These are phyloP conservation scores for Mythimna loreyi DNA, from an alignment of 2,888 invertebrate genomes.

Conservation along the genomic window DNA sequence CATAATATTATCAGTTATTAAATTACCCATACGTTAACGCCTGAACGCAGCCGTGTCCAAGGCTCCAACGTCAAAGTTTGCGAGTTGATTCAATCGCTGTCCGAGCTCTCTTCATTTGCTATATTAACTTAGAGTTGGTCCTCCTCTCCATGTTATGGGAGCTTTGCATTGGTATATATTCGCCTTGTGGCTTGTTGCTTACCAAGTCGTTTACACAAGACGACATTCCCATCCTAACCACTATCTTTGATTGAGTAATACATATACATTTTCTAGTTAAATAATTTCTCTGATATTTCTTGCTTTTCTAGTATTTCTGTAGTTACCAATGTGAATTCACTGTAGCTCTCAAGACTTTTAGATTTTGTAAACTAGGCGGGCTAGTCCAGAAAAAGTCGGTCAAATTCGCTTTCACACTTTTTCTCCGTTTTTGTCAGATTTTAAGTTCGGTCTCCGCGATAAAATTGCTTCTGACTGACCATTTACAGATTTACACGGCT, in stretches of 20 bases:
- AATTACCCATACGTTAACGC: conserved; percentile 9
- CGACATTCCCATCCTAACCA: background rate
- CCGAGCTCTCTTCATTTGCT: conserved; percentile 27
- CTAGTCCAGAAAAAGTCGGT: background rate
- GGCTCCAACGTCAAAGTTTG: conserved; percentile 24
- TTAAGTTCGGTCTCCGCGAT: background rate
- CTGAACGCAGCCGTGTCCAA: background rate
- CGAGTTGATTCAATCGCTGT: conserved; percentile 40
- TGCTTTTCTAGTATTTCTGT: background rate
- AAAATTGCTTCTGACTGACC: background rate
- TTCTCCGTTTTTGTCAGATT: too few species aligned
- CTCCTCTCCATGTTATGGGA: conserved; percentile 1
- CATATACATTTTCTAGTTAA: background rate
- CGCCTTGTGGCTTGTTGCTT: background rate
- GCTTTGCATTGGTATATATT: conserved; percentile 1
- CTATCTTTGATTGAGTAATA: background rate
- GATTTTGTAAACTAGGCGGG: background rate
- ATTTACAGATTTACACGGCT: conserved; percentile 5
- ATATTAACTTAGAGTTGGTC: conserved; percentile 23
- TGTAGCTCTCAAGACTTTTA: background rate
- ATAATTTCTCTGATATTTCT: background rate
- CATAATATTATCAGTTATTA: conserved; percentile 20
- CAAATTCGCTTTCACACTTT: too few species aligned
- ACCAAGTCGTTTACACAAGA: background rate
- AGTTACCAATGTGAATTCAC: too few species aligned